Conservation (phyloP, 2,888 invertebrate species). For the Torymus aiolomorphi region DNA sequence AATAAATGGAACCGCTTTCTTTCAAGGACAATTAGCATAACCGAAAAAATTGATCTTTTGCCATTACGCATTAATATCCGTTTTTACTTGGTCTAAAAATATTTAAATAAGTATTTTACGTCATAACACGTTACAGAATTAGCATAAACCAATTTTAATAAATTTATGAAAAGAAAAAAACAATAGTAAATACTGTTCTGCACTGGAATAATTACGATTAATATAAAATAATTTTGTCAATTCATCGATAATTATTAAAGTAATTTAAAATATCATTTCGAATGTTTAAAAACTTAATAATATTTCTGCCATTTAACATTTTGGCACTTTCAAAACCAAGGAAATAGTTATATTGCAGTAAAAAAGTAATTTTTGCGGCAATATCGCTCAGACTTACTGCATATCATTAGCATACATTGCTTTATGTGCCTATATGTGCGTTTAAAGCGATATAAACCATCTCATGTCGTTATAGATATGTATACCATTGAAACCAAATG, state of each 20-base stretch:
- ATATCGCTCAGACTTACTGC: conserved; percentile 7
- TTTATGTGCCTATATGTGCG: conserved; percentile 18
- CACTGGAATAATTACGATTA: too few species aligned
- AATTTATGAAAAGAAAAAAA: too few species aligned
- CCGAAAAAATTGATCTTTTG: background rate
- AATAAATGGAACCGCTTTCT: background rate
- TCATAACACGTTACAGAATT: too few species aligned
- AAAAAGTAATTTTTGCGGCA: conserved; percentile 2
- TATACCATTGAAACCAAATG: conserved; percentile 36
- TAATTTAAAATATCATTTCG: background rate
- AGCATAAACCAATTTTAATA: too few species aligned
- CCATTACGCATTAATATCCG: background rate
- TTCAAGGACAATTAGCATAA: background rate
- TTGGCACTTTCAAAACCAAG: background rate
- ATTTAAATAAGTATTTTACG: too few species aligned
- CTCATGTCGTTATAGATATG: conserved; percentile 13
- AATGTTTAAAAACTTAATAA: background rate
- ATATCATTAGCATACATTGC: conserved; percentile 10
- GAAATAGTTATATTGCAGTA: background rate
- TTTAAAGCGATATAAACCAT: conserved; percentile 23
- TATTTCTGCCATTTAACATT: conserved; percentile 1
- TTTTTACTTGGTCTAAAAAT: too few species aligned
- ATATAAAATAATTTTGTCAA: too few species aligned
- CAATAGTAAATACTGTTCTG: too few species aligned
- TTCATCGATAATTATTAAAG: background rate